A percentile compares a stretch with the other conserved stretches of the same genome.
Conservation (phyloP, 2,888 invertebrate species). For the Leptopilina drosophilae region DNA sequence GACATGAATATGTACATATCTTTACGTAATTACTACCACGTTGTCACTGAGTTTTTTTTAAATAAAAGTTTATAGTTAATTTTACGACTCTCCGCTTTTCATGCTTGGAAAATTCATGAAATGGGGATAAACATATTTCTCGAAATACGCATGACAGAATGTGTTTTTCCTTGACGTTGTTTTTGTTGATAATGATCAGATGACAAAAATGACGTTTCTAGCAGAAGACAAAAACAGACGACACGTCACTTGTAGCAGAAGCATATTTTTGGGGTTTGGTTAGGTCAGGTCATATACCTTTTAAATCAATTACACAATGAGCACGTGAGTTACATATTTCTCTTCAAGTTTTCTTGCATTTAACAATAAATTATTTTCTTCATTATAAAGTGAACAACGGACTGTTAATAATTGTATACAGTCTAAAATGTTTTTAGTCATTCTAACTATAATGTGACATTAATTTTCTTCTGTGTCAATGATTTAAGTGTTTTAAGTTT, state of each 20-base stretch:
- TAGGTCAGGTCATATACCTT: background rate
- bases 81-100: constrained; percentile 13
- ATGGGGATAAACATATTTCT: background rate
- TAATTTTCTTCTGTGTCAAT: background rate
- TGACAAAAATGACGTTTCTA: too few relatives aligned
- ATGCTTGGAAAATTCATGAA: constrained; percentile 1
- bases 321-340: background rate
- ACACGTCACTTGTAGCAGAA: background rate
- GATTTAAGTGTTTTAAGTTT: background rate
- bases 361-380: background rate
- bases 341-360: background rate
- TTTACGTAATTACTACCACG: constrained; percentile 4
- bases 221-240: background rate
- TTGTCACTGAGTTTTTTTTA: constrained; percentile 5
- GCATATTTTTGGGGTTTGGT: background rate
- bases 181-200: background rate
- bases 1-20: background rate
- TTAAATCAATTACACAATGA: background rate
- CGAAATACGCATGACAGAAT: constrained; percentile 33
- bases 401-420: background rate
- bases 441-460: background rate
- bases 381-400: background rate
- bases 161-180: background rate
- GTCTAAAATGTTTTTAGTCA: background rate
- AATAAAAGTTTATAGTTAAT: background rate